A percentile compares a stretch with the other conserved stretches of the same genome.
Conservation (phyloP, 2,113 vertebrate genomes). For the Vicugna pacos region DNA sequence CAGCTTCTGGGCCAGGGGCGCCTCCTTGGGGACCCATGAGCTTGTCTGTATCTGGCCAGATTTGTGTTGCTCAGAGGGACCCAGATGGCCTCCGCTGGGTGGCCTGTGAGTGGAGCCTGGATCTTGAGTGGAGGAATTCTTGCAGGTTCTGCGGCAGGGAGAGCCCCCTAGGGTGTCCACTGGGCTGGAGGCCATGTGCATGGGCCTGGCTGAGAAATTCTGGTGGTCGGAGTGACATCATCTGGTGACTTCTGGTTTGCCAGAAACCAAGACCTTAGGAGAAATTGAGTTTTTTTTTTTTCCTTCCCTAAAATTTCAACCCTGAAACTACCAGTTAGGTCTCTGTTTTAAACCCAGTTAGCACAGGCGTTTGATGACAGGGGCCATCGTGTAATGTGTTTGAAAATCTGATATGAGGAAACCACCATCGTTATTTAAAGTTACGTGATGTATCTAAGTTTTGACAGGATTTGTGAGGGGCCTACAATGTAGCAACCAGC, state of each 20-base stretch:
- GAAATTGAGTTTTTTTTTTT: background rate
- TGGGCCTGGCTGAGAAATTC: background rate
- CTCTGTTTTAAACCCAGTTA: background rate
- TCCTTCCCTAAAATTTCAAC: background rate
- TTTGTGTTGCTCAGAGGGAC: background rate
- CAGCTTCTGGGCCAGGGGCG: accelerated
- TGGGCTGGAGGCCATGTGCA: accelerated
- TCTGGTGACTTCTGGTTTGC: background rate
- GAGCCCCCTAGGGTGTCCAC: background rate
- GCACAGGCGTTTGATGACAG: background rate
- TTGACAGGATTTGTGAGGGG: background rate
- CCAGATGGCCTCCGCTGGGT: accelerated
- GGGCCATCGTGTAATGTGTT: background rate
- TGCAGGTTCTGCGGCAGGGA: background rate
- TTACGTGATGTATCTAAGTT: background rate
- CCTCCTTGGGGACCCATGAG: no score
- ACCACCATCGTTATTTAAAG: background rate
- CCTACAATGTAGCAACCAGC: background rate
- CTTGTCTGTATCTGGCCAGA: background rate
- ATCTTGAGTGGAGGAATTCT: background rate
- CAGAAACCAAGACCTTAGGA: background rate
- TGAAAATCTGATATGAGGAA: background rate
- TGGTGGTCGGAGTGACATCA: accelerated
- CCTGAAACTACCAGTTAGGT: background rate
- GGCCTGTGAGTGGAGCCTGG: background rate